These are phyloP conservation scores for Diachasmimorpha longicaudata DNA, from an alignment of 1,140 invertebrate species.

Conservation along the genomic window DNA sequence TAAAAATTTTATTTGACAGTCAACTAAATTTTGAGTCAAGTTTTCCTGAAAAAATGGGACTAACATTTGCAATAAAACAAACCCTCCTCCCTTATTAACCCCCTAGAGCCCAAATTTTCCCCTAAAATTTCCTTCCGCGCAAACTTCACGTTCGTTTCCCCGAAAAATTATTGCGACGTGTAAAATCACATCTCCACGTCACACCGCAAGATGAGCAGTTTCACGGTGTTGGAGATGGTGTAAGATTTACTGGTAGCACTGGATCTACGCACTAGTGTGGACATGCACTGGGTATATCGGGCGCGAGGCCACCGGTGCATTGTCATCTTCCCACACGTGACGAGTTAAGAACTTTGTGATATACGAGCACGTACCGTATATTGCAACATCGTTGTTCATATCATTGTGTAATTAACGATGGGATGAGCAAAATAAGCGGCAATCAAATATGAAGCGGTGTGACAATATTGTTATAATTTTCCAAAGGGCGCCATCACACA, in stretches of 20 bases:
- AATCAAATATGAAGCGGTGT: neutral
- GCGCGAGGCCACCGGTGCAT: slow-evolving; percentile 46
- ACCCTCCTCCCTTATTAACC: too few relatives aligned
- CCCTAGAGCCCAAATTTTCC: too few relatives aligned
- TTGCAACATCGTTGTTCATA: neutral
- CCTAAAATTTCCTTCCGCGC: too few relatives aligned
- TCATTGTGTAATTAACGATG: neutral
- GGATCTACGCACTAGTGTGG: neutral
- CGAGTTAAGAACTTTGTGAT: slow-evolving; percentile 29
- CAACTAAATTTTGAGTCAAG: too few relatives aligned
- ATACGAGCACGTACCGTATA: slow-evolving; percentile 1
- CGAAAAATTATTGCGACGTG: neutral
- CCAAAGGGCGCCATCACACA: too few relatives aligned
- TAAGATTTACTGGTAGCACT: neutral
- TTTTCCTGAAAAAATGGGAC: too few relatives aligned
- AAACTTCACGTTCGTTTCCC: too few relatives aligned
- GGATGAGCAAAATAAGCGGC: neutral
- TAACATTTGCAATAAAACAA: too few relatives aligned
- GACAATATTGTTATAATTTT: too few relatives aligned
- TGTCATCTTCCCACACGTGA: slow-evolving; percentile 47
- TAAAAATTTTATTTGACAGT: too few relatives aligned
- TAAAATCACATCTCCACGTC: neutral
- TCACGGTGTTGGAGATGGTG: neutral
- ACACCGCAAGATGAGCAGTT: neutral
- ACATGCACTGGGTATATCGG: slow-evolving; percentile 35